Percentiles rank a stretch among this genome's conserved stretches.
phyloP scores from a whole-genome alignment of 2,888 invertebrate genomes.

The Xiphydria camelus region DNA sequence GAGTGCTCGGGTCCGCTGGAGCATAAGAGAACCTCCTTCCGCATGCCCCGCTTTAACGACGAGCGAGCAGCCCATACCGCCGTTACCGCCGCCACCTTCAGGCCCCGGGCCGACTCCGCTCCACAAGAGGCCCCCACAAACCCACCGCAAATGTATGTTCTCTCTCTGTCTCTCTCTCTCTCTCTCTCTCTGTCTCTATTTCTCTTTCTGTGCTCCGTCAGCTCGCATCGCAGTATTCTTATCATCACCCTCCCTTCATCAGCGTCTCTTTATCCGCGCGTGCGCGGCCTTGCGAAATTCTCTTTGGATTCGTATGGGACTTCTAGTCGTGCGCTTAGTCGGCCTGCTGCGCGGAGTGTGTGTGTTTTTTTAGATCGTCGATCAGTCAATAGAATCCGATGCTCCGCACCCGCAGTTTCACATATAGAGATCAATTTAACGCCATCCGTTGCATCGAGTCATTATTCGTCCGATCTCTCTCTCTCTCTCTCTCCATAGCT shows the following conservation, averaged over 20 bases:
- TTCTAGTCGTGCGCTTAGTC: too few species aligned
- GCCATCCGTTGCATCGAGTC: too few species aligned
- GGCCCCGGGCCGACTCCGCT: constrained; percentile 46
- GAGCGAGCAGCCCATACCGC: constrained; percentile 42
- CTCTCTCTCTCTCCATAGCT: too few species aligned
- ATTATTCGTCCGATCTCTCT: too few species aligned
- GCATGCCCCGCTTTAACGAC: constrained; percentile 36
- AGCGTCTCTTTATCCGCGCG: constrained; percentile 5
- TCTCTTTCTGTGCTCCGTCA: constrained; percentile 6
- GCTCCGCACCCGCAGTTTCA: too few species aligned
- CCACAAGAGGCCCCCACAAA: constrained; percentile 48
- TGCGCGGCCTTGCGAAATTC: too few species aligned
- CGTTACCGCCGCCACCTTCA: constrained; percentile 49
- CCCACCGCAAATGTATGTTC: constrained; percentile 51
- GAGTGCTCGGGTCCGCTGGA: constrained; percentile 49
- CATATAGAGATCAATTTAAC: too few species aligned
- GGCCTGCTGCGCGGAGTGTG: too few species aligned
- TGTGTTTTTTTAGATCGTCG: too few species aligned
- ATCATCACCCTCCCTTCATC: constrained; percentile 3
- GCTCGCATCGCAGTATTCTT: neutral
- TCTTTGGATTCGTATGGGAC: too few species aligned
- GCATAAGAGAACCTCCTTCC: constrained; percentile 49
- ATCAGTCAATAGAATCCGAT: too few species aligned
- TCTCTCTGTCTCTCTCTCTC: constrained; percentile 22
- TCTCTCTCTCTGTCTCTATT: neutral